Conservation (phyloP, 2,113 vertebrate species). For the Austrofundulus limnaeus region DNA sequence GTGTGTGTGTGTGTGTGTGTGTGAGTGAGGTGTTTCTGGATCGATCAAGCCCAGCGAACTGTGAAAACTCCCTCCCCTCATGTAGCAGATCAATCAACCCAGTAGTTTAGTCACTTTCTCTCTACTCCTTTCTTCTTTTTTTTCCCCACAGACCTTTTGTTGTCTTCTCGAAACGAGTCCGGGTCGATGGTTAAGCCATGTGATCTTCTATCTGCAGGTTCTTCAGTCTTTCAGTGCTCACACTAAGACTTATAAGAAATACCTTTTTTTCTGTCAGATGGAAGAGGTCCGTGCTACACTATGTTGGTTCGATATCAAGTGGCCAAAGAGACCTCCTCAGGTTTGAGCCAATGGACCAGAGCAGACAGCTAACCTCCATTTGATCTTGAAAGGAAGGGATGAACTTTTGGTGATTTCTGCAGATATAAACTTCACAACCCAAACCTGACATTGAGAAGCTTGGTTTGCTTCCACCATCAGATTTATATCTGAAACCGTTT, state of each 20-base stretch:
- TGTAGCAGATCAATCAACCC: conserved; percentile 49
- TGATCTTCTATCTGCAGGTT: conserved; percentile 34
- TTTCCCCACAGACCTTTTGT: conserved; percentile 15
- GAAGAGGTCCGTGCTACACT: conserved; percentile 21
- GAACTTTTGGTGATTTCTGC: not conserved
- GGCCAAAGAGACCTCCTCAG: conserved; percentile 53
- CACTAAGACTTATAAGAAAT: conserved; percentile 14
- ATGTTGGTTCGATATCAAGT: conserved; percentile 48
- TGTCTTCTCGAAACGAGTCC: conserved; percentile 24
- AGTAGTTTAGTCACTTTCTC: conserved; percentile 36
- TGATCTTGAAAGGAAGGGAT: conserved; percentile 33
- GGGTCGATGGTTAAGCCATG: conserved; percentile 38
- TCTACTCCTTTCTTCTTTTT: conserved; percentile 3
- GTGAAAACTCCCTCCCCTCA: conserved; percentile 43
- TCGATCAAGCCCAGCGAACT: conserved; percentile 36
- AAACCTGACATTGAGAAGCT: no score
- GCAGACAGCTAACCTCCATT: conserved; percentile 38
- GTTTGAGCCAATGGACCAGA: conserved; percentile 52
- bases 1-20: conserved; percentile 14
- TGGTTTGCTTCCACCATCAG: no score
- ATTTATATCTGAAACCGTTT: no score
- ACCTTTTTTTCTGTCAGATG: conserved; percentile 16
- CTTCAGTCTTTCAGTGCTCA: conserved; percentile 20
- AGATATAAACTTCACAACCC: not conserved
- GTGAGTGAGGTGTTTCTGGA: conserved; percentile 42